These are phyloP conservation scores for Cygnus olor DNA, from an alignment of 2,797 vertebrate genomes.

Conservation along the genomic window DNA sequence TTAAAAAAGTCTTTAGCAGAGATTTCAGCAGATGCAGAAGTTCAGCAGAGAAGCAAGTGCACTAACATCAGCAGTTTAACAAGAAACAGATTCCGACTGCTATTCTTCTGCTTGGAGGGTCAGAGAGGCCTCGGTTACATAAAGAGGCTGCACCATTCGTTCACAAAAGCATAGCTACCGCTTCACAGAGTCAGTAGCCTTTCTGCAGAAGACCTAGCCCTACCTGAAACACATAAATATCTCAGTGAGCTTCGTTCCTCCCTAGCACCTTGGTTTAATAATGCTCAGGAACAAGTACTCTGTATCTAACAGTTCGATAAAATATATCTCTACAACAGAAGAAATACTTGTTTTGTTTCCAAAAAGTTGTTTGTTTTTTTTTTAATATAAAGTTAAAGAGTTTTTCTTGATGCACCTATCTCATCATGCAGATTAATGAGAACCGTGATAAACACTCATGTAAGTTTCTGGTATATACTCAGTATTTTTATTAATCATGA, in stretches of 20 bases:
- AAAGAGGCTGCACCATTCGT: not conserved
- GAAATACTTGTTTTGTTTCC: not conserved
- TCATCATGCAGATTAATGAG: not conserved
- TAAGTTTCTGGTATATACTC: not conserved
- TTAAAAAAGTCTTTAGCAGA: not conserved
- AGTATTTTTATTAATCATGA: not conserved
- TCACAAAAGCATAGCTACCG: not conserved
- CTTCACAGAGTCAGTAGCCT: not conserved
- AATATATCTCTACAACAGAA: not conserved
- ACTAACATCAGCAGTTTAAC: not conserved
- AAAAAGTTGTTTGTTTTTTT: not conserved
- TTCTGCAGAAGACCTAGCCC: not conserved
- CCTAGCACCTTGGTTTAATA: not conserved
- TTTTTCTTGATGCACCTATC: not conserved
- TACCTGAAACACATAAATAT: not conserved
- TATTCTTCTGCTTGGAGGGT: not conserved
- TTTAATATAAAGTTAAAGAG: not conserved
- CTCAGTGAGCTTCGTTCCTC: not conserved
- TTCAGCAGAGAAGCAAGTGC: not conserved
- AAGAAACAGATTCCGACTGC: not conserved
- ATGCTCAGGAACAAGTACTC: not conserved
- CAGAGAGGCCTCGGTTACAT: not conserved
- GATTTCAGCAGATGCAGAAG: accelerated
- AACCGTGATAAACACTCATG: accelerated
- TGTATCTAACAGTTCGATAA: not conserved